Percentiles rank a stretch among this genome's conserved stretches.
Evolutionary conservation across 2,888 invertebrate genomes (phyloP).

Genomic region (Machimus atricapillus): DNA sequence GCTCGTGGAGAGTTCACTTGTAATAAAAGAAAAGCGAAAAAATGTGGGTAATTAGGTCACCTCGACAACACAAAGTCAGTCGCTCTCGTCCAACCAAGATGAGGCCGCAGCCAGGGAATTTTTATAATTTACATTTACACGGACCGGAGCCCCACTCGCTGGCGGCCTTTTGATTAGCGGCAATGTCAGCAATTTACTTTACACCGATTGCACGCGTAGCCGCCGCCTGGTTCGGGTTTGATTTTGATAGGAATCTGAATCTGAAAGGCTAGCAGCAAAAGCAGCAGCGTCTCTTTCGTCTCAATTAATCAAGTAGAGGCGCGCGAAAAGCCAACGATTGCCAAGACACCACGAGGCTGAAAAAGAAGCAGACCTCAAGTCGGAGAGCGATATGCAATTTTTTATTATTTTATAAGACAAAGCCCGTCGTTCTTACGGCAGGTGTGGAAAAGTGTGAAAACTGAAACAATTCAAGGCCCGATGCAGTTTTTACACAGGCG

Average conservation of each 20-base stretch:
- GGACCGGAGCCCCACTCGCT: background rate
- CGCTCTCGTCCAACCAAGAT: background rate
- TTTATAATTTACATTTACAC: background rate
- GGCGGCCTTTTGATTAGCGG: background rate
- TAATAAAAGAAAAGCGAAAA: slow-evolving; percentile 45
- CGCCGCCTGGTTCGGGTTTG: background rate
- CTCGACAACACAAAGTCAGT: background rate
- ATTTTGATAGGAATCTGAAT: background rate
- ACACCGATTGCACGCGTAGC: background rate
- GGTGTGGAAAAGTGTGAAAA: background rate
- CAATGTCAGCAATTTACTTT: background rate
- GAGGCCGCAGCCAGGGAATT: background rate
- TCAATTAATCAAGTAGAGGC: background rate
- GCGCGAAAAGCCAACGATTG: background rate
- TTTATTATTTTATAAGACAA: background rate
- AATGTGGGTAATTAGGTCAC: slow-evolving; percentile 35
- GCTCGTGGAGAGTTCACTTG: background rate
- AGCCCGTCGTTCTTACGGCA: background rate
- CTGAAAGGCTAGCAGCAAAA: background rate
- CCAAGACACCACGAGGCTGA: background rate
- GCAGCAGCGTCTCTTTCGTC: background rate
- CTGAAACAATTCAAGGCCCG: background rate
- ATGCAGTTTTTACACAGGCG: background rate
- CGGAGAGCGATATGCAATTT: background rate
- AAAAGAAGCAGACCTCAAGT: background rate